Evolutionary conservation across 2,888 invertebrate species (phyloP).

Genomic region (Sphaerophoria rueppellii): DNA sequence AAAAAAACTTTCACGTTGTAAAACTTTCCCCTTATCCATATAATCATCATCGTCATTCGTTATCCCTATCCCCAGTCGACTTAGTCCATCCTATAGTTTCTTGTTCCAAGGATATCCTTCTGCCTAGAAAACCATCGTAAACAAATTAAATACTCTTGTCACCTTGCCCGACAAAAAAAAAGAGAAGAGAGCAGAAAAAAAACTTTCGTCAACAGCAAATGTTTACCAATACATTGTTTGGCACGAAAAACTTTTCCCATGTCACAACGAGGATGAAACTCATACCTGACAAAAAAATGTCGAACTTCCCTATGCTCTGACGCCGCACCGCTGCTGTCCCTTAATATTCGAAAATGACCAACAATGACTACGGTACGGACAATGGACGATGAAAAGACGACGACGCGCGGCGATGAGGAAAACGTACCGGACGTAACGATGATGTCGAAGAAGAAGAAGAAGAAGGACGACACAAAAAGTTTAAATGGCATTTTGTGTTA

Average conservation of each 20-base stretch:
- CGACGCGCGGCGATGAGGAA: too few species aligned
- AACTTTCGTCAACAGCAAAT: constrained; percentile 60
- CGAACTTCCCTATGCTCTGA: background rate
- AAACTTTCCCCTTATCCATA: constrained; percentile 26
- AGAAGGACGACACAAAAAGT: constrained; percentile 41
- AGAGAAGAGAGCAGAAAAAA: constrained; percentile 17
- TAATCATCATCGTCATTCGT: constrained; percentile 39
- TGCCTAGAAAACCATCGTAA: constrained; percentile 67
- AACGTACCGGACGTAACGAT: background rate
- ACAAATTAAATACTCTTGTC: constrained; percentile 76
- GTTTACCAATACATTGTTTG: constrained; percentile 64
- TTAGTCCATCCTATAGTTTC: background rate
- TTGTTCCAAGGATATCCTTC: constrained; percentile 2
- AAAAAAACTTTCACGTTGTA: constrained; percentile 37
- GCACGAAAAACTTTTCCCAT: constrained; percentile 55
- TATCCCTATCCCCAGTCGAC: background rate
- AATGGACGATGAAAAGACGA: background rate
- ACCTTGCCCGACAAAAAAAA: constrained; percentile 56
- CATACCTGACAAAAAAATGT: constrained; percentile 12
- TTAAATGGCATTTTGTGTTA: constrained; percentile 60
- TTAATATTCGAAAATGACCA: constrained; percentile 42
- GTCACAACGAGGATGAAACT: constrained; percentile 24
- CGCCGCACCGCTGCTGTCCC: background rate
- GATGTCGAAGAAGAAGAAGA: background rate
- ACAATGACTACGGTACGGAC: background rate